phyloP scores from a whole-genome alignment of 2,797 vertebrate genomes.

The Lophius americanus region DNA sequence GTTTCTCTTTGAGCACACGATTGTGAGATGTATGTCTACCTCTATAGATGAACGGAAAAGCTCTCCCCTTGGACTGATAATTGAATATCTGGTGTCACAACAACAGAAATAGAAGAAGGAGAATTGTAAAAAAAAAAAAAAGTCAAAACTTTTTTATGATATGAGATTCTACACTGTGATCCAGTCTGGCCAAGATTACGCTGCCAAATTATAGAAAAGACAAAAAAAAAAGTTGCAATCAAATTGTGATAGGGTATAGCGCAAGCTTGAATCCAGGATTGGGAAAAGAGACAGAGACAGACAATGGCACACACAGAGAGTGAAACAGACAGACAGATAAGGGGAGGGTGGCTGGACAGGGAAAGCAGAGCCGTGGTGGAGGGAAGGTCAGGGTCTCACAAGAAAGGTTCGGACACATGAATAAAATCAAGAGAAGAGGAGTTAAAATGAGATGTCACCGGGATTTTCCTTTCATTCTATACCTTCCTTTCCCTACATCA shows the following conservation, averaged over 20 bases:
- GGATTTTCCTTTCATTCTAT: slow-evolving; percentile 74
- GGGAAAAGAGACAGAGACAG: slow-evolving; percentile 41
- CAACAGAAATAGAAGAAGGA: slow-evolving; percentile 62
- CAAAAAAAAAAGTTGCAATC: neutral
- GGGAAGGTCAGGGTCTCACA: slow-evolving; percentile 41
- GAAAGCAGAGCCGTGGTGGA: slow-evolving; percentile 56
- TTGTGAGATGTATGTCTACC: slow-evolving; percentile 28
- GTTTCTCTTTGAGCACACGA: slow-evolving; percentile 46
- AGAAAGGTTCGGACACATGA: slow-evolving; percentile 69
- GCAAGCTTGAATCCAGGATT: slow-evolving; percentile 23
- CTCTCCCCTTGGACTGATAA: slow-evolving; percentile 62
- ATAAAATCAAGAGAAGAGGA: slow-evolving; percentile 80
- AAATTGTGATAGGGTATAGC: neutral
- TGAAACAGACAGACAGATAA: slow-evolving; percentile 51
- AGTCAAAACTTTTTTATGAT: slow-evolving; percentile 66
- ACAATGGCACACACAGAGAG: slow-evolving; percentile 55
- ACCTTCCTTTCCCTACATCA: slow-evolving; percentile 56
- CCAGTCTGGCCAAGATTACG: slow-evolving; percentile 69
- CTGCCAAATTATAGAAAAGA: slow-evolving; percentile 46
- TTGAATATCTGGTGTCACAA: slow-evolving; percentile 53
- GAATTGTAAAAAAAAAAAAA: slow-evolving; percentile 77
- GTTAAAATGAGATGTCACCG: slow-evolving; percentile 86
- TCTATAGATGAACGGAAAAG: slow-evolving; percentile 69
- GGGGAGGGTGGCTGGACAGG: slow-evolving; percentile 33
- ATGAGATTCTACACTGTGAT: slow-evolving; percentile 73